Percentiles rank a stretch among this genome's conserved stretches.
These are phyloP conservation scores for Drosophila buzzatii DNA, from an alignment of 2,888 invertebrate genomes.

Conservation along the genomic window DNA sequence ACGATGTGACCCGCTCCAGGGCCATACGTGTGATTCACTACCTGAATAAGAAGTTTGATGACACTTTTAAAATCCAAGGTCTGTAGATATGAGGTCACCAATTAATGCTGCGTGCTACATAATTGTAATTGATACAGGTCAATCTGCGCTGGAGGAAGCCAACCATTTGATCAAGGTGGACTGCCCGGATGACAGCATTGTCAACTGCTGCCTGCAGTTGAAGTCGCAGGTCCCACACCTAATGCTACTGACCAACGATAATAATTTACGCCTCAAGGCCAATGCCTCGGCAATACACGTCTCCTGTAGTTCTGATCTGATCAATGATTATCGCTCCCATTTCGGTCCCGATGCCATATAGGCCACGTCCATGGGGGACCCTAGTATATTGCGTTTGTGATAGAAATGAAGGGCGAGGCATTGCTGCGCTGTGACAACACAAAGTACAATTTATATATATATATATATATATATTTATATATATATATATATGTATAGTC, in stretches of 20 bases:
- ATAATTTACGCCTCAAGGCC: conserved; percentile 86
- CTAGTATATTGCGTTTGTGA: conserved; percentile 28
- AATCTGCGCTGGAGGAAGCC: conserved; percentile 85
- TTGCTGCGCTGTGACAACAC: conserved; percentile 35
- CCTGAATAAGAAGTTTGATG: conserved; percentile 75
- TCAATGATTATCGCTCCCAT: conserved; percentile 48
- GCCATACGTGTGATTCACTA: conserved; percentile 79
- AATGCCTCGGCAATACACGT: conserved; percentile 84
- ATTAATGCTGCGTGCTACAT: neutral
- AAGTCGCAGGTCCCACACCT: conserved; percentile 83
- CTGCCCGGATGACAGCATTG: conserved; percentile 86
- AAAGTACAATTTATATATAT: conserved; percentile 46
- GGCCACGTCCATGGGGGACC: neutral
- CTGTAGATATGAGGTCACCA: neutral
- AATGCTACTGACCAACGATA: conserved; percentile 86
- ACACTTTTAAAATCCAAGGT: conserved; percentile 68
- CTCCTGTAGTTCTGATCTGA: conserved; percentile 76
- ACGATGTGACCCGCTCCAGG: conserved; percentile 44
- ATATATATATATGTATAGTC: no score
- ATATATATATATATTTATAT: neutral
- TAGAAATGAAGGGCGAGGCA: conserved; percentile 22
- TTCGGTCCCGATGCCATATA: conserved; percentile 38
- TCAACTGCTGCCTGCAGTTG: conserved; percentile 86
- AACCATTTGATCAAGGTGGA: conserved; percentile 83
- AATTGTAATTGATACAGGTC: conserved; percentile 78